Percentiles rank a stretch among this genome's conserved stretches.
phyloP scores from a whole-genome alignment of 1,140 invertebrate genomes.

The Diploscapter pachys region DNA sequence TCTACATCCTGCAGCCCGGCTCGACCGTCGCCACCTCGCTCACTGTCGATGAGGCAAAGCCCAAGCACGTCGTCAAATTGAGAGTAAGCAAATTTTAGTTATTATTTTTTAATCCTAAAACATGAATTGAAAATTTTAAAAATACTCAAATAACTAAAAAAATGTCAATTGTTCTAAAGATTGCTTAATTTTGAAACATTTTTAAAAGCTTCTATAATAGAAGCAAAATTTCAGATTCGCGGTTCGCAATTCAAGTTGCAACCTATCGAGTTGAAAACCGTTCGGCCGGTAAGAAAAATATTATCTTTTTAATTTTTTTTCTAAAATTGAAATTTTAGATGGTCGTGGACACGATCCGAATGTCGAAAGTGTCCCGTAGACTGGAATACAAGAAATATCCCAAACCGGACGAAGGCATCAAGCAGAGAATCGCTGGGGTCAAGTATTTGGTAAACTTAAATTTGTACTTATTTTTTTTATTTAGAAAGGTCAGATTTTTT shows the following conservation, averaged over 20 bases:
- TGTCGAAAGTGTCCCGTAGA: conserved; percentile 29
- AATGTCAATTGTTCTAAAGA: too few species aligned
- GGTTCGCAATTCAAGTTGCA: conserved; percentile 29
- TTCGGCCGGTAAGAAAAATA: conserved; percentile 18
- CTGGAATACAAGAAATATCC: conserved; percentile 8
- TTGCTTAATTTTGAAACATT: too few species aligned
- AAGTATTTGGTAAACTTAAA: not conserved
- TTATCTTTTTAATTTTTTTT: too few species aligned
- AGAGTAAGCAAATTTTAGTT: conserved; percentile 60
- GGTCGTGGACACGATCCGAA: conserved; percentile 42
- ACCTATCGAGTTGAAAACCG: conserved; percentile 39
- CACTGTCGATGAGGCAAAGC: conserved; percentile 76
- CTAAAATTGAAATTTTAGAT: conserved; percentile 22
- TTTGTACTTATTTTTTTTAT: conserved; percentile 3
- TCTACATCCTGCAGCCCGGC: conserved; percentile 84
- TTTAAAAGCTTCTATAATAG: not conserved
- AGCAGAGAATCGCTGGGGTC: conserved; percentile 29
- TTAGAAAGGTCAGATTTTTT: not conserved
- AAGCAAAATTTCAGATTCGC: conserved; percentile 55
- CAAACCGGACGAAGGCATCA: conserved; percentile 27
- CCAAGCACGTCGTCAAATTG: conserved; percentile 80
- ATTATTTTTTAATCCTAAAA: not conserved
- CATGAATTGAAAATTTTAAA: too few species aligned
- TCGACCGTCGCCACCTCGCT: conserved; percentile 92
- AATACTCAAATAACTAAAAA: too few species aligned